Percentiles rank a stretch among this genome's conserved stretches.
phyloP scores from a whole-genome alignment of 1,140 invertebrate species.

The Elymnias hypermnestra region DNA sequence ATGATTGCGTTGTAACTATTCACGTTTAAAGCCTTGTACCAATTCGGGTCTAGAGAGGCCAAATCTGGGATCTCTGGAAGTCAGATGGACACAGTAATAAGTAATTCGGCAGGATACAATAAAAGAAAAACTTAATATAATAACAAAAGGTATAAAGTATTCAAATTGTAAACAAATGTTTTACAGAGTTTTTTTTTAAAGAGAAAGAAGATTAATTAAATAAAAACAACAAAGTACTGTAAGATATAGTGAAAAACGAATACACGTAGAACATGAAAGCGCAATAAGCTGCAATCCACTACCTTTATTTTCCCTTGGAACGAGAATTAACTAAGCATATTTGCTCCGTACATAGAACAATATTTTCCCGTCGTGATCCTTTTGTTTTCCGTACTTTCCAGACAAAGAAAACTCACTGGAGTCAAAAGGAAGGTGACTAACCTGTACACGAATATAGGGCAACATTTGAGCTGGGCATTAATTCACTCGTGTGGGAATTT shows the following conservation, averaged over 20 bases:
- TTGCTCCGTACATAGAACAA: constrained; percentile 5
- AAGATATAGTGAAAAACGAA: neutral
- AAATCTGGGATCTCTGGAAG: too few relatives aligned
- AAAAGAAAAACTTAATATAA: too few relatives aligned
- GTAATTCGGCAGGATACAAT: too few relatives aligned
- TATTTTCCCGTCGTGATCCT: constrained; percentile 12
- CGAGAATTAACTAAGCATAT: constrained; percentile 7
- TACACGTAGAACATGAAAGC: neutral
- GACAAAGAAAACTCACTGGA: constrained; percentile 16
- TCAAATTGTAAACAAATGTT: too few relatives aligned
- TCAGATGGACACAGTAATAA: too few relatives aligned
- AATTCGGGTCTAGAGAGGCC: too few relatives aligned
- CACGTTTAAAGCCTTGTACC: too few relatives aligned
- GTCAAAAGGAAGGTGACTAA: constrained; percentile 17
- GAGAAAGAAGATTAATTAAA: neutral
- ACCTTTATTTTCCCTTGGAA: neutral
- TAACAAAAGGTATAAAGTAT: too few relatives aligned
- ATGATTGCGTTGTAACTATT: too few relatives aligned
- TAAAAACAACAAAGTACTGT: neutral
- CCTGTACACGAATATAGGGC: constrained; percentile 14
- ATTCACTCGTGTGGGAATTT: constrained; percentile 8
- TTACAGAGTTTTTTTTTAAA: too few relatives aligned
- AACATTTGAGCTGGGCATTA: constrained; percentile 10
- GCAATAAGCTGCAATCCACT: neutral
- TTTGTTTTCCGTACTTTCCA: constrained; percentile 5